Base-by-base conservation (phyloP, 2,888 invertebrate species). In the Meghimatium bilineatum region DNA sequence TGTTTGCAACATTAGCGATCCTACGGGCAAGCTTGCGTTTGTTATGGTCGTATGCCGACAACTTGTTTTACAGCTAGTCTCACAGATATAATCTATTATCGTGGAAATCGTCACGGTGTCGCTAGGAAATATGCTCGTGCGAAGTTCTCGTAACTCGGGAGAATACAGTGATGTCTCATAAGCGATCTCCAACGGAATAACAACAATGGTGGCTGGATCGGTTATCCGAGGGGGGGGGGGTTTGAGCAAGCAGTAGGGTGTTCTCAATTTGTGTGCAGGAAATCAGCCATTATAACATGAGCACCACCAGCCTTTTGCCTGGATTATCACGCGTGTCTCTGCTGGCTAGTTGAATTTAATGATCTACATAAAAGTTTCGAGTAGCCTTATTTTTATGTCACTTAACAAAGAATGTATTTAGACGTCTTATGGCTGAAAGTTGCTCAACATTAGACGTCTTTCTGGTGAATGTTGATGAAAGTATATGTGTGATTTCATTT, bases 61-160 rank as follows among this genome's bases (percentile, higher is more conserved):
- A 12, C 72, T 49, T n/a, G 8, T 44, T 29, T 44, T 14, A 26
- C 6, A 36, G 23, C 29, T 17, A 20, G 44, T 0, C 6, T 49
- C 49, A 49, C n/a, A 69, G 69, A 69, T 69, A 17, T 36, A 20
- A 69, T 69, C 69, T 69, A 38, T 26, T 3, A 5, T 23, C 29
- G n/a, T 29, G 44, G 29, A n/a, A 72, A n/a, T 26, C 44, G 5
- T 10, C 23, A 71, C 38, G 38, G 23, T 71, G 38, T 23, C 38
- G 38, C 26, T 71, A 5, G n/a, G 38, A 38, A n/a, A n/a, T 38
- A 29, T 71, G 71, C 38, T 71, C 71, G 71, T 71, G 71, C 71
- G 20, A 36, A 17, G 12, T 26, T 71, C 71, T 71, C 38, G 38
- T 71, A 71, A 71, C 26, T 34, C 34, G 38, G 38, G 23, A 71